phyloP scores from a whole-genome alignment of 2,113 vertebrate genomes.

The Melanerpes formicivorus region DNA sequence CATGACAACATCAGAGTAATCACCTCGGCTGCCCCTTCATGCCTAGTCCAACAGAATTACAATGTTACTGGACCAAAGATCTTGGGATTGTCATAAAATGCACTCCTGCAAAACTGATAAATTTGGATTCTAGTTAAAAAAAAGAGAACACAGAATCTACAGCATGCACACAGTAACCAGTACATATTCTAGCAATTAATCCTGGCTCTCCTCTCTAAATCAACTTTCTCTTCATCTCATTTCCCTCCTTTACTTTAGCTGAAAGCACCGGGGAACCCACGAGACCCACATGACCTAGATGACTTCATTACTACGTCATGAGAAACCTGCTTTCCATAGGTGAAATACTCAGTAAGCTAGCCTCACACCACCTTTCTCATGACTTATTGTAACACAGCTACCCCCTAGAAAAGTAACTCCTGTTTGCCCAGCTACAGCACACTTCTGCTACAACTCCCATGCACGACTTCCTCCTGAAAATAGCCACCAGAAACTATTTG shows the following conservation, averaged over 20 bases:
- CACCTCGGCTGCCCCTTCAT: neutral
- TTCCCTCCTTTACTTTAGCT: neutral
- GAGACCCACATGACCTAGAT: neutral
- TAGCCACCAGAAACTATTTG: neutral
- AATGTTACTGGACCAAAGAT: rapidly evolving
- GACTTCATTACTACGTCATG: rapidly evolving
- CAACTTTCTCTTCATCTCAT: neutral
- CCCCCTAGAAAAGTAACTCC: neutral
- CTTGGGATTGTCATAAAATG: neutral
- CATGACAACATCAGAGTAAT: neutral
- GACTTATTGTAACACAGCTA: neutral
- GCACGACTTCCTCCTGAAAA: neutral
- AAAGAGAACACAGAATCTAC: neutral
- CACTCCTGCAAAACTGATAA: neutral
- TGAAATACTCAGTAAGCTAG: neutral
- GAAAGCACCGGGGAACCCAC: neutral
- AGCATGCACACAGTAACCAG: neutral
- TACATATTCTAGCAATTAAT: neutral
- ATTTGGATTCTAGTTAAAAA: neutral
- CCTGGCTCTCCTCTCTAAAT: neutral
- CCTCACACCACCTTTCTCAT: neutral
- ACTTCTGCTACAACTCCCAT: neutral
- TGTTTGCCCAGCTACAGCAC: neutral
- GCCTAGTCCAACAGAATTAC: neutral
- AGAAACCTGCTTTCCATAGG: neutral